These are phyloP conservation scores for Elmis aenea DNA, from an alignment of 2,888 invertebrate genomes.

Conservation along the genomic window DNA sequence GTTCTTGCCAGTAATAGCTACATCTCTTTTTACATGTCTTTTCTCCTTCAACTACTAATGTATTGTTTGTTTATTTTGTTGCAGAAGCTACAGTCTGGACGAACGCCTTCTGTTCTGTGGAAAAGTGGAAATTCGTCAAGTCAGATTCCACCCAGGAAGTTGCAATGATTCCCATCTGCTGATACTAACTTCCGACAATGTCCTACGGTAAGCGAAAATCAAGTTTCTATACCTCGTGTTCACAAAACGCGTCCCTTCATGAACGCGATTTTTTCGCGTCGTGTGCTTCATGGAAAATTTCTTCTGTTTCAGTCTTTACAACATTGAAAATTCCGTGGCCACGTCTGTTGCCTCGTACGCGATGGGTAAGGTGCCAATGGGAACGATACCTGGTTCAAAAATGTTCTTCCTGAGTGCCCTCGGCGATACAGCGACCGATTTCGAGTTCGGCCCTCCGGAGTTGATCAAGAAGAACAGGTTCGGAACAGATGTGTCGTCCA, in stretches of 20 bases:
- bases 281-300: too few relatives aligned
- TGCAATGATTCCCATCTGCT: slow-evolving; percentile 68
- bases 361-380: slow-evolving; percentile 40
- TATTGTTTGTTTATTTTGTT: too few relatives aligned
- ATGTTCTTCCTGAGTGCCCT: slow-evolving; percentile 47
- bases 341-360: slow-evolving; percentile 31
- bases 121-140: slow-evolving; percentile 66
- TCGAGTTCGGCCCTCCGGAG: slow-evolving; percentile 68
- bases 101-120: slow-evolving; percentile 66
- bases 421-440: slow-evolving; percentile 84
- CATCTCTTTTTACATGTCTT: too few relatives aligned
- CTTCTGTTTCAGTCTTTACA: slow-evolving; percentile 35
- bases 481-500: background rate
- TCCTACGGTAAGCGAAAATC: slow-evolving; percentile 59
- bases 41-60: too few relatives aligned
- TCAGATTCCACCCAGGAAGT: slow-evolving; percentile 85
- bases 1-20: too few relatives aligned
- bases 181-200: slow-evolving; percentile 80
- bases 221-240: background rate
- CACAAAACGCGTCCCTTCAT: too few relatives aligned
- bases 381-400: slow-evolving; percentile 39
- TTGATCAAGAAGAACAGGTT: slow-evolving; percentile 11
- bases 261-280: too few relatives aligned
- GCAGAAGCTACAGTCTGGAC: slow-evolving; percentile 68
- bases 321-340: slow-evolving; percentile 34